Evolutionary conservation across 1,140 invertebrate genomes (phyloP), one percentile per base, ranked within the genome.

Genomic region (Uloborus diversus): DNA sequence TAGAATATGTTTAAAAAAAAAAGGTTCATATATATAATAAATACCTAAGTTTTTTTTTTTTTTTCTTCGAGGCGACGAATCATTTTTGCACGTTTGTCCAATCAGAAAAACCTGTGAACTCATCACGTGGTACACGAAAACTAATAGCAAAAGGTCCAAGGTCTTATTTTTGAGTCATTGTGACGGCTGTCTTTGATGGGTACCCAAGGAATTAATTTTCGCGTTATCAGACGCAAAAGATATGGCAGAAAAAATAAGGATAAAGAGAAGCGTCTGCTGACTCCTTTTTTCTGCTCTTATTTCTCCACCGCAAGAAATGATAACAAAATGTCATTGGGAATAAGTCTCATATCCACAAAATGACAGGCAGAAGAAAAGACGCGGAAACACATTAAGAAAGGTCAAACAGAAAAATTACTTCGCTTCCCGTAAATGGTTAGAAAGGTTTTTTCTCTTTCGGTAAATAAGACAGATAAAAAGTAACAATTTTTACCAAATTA

Each of bases 161-260:
- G 56, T 61, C 33, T 56, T 64, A 33, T 47, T 75, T 75, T 75
- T 73, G 69, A 73, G 33, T 32, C 25, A 49, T 47, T 57, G 61
- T 75, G 71, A 64, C 71, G 56, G 71, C 71, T 64, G 71, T 37
- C 37, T 64, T 17, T 75, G 71, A 75, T 75, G 71, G 71, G 61
- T 75, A 59, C 35, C 71, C 35, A 23, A 62, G 47, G 71, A 75
- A 75, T 75, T 75, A 75, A 75, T 75, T 75, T 75, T 75, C 71
- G 71, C 71, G 51, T 57, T 75, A 64, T 62, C 71, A 47, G 42
- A 42, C n/a, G 27, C n/a, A 68, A 51, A 17, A 42, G 27, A 51
- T 17, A 25, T 51, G 42, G 27, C 1, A 5, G 23, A 37, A 42
- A 53, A 23, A 59, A 28, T 23, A n/a, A 59, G 25, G 4, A 59